phyloP scores from a whole-genome alignment of 2,797 vertebrate genomes.

The Microcaecilia unicolor region DNA sequence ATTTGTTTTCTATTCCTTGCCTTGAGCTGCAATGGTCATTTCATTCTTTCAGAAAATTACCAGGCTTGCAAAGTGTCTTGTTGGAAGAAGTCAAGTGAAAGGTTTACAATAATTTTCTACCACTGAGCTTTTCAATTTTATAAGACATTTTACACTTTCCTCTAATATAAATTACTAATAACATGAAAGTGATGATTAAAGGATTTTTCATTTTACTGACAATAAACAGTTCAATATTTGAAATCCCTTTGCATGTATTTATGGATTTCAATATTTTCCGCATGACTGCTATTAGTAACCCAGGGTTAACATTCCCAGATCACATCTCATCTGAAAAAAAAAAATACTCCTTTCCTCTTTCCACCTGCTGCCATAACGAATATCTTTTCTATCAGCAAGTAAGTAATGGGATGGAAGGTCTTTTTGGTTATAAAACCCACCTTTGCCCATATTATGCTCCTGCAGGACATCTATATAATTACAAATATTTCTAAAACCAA shows the following conservation, averaged over 20 bases:
- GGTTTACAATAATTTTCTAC: not conserved
- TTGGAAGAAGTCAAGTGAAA: not conserved
- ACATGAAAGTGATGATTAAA: not conserved
- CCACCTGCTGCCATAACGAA: not conserved
- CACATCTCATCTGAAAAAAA: not conserved
- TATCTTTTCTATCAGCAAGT: no score
- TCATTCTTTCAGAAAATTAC: slow-evolving; percentile 4
- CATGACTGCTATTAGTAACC: not conserved
- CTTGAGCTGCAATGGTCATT: not conserved
- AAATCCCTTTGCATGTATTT: not conserved
- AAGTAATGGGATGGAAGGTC: no score
- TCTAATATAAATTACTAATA: not conserved
- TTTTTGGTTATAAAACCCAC: no score
- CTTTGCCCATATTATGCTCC: no score
- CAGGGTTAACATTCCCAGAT: not conserved
- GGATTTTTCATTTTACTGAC: not conserved
- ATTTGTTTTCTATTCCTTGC: not conserved
- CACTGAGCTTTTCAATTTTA: not conserved
- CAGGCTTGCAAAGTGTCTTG: not conserved
- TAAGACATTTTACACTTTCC: not conserved
- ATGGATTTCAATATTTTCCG: not conserved
- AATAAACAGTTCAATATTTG: not conserved
- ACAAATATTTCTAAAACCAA: no score
- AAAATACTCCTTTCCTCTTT: not conserved
- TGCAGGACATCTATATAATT: no score